Evolutionary conservation across 2,888 invertebrate genomes (phyloP).

Genomic region (Papilio elwesi): DNA sequence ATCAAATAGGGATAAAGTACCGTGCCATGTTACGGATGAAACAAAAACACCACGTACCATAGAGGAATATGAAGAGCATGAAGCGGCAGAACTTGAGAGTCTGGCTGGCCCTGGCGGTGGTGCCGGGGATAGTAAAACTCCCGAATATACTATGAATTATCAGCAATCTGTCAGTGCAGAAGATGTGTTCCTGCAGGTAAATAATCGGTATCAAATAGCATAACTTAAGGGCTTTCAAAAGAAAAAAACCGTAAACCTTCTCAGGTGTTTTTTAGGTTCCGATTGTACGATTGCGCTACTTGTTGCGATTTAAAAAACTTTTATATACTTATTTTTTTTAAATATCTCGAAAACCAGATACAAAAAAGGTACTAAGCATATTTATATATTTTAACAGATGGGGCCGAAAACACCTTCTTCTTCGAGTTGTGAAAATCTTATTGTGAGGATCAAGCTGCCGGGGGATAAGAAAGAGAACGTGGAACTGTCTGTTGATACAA

Average conservation of each 20-base stretch:
- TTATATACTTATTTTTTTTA: too few relatives aligned
- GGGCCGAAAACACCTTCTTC: conserved; percentile 90
- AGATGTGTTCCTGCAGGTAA: conserved; percentile 93
- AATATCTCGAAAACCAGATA: too few relatives aligned
- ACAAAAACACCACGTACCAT: conserved; percentile 65
- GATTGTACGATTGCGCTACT: too few relatives aligned
- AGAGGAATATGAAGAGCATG: conserved; percentile 78
- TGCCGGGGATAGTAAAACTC: conserved; percentile 86
- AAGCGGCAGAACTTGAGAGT: conserved; percentile 81
- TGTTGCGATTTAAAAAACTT: too few relatives aligned
- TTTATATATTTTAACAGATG: conserved; percentile 81
- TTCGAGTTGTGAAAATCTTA: conserved; percentile 94
- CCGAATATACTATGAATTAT: conserved; percentile 91
- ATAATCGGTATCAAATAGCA: too few relatives aligned
- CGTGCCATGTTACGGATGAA: conserved; percentile 42
- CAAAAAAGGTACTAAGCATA: too few relatives aligned
- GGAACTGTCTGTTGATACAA: conserved; percentile 87
- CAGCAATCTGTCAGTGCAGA: conserved; percentile 93
- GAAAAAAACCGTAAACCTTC: too few relatives aligned
- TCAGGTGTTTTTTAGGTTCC: too few relatives aligned
- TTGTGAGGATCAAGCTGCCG: conserved; percentile 90
- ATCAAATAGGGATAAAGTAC: conserved; percentile 60
- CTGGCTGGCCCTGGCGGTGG: conserved; percentile 69
- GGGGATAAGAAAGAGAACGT: conserved; percentile 90
- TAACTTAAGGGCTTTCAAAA: too few relatives aligned